Evolutionary conservation across 1,140 invertebrate genomes (phyloP).

Genomic region (Trypoxylus dichotomus): DNA sequence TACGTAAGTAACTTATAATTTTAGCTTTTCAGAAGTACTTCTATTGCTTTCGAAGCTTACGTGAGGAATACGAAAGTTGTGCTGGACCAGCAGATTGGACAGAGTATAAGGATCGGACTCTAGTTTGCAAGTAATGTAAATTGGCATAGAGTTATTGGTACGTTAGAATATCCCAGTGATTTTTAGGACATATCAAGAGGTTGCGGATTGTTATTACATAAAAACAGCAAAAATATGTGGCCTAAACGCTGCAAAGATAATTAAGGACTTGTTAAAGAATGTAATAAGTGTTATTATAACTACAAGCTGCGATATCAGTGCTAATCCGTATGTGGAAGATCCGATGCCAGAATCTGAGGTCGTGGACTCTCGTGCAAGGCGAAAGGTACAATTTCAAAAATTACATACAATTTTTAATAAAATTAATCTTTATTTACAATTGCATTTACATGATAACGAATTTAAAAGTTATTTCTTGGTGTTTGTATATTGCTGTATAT

Average conservation of each 20-base stretch:
- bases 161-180: background rate
- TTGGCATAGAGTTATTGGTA: background rate
- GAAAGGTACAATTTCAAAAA: background rate
- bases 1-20: slow-evolving; percentile 19
- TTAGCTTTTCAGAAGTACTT: slow-evolving; percentile 30
- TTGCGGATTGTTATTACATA: slow-evolving; percentile 50
- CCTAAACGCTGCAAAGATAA: slow-evolving; percentile 43
- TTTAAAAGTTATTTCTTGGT: too few species aligned
- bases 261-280: slow-evolving; percentile 44
- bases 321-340: slow-evolving; percentile 15
- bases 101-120: slow-evolving; percentile 39
- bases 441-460: background rate
- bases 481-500: too few species aligned
- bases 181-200: slow-evolving; percentile 47
- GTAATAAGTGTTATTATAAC: slow-evolving; percentile 47
- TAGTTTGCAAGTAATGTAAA: slow-evolving; percentile 44
- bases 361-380: background rate
- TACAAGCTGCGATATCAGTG: slow-evolving; percentile 50
- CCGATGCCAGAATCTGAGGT: slow-evolving; percentile 17
- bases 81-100: slow-evolving; percentile 50
- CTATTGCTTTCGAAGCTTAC: slow-evolving; percentile 44
- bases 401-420: background rate
- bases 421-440: background rate
- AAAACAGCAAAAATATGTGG: slow-evolving; percentile 51
- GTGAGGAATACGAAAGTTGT: slow-evolving; percentile 48